Evolutionary conservation across 2,888 invertebrate species (phyloP).

Genomic region (Kryphioiulus occultus): DNA sequence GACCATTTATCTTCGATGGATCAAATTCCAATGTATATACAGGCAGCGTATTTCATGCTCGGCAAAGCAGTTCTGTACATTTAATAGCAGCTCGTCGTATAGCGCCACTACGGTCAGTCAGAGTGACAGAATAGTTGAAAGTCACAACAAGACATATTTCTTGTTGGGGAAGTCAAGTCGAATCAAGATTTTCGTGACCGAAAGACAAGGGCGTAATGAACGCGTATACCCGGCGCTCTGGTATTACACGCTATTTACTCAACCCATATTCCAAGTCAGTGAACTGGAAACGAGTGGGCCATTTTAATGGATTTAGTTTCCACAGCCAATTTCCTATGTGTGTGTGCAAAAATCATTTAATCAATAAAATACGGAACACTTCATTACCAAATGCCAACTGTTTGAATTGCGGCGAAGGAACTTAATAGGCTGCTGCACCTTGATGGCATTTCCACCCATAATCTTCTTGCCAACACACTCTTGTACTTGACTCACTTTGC

Average conservation of each 20-base stretch:
- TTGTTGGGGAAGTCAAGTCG: constrained; percentile 13
- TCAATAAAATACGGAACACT: constrained; percentile 39
- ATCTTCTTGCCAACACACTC: neutral
- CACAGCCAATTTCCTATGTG: constrained; percentile 47
- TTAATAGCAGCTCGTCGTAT: neutral
- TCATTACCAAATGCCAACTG: constrained; percentile 43
- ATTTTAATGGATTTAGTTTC: constrained; percentile 47
- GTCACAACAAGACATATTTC: constrained; percentile 12
- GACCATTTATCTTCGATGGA: neutral
- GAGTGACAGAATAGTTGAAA: constrained; percentile 31
- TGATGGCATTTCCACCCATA: constrained; percentile 20
- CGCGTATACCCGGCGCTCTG: neutral
- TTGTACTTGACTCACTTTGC: neutral
- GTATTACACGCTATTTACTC: constrained; percentile 41
- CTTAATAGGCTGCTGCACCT: constrained; percentile 24
- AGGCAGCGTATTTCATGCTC: neutral
- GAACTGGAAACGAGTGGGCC: constrained; percentile 42
- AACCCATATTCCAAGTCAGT: constrained; percentile 41
- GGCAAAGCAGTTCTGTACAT: constrained; percentile 16
- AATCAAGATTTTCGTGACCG: constrained; percentile 2
- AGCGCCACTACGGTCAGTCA: neutral
- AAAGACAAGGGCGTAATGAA: neutral
- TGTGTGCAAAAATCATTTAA: constrained; percentile 37
- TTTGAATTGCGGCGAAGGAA: constrained; percentile 37
- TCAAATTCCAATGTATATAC: constrained; percentile 27